Base-by-base conservation (phyloP, 2,113 vertebrate species). In the Pluvianellus socialis region DNA sequence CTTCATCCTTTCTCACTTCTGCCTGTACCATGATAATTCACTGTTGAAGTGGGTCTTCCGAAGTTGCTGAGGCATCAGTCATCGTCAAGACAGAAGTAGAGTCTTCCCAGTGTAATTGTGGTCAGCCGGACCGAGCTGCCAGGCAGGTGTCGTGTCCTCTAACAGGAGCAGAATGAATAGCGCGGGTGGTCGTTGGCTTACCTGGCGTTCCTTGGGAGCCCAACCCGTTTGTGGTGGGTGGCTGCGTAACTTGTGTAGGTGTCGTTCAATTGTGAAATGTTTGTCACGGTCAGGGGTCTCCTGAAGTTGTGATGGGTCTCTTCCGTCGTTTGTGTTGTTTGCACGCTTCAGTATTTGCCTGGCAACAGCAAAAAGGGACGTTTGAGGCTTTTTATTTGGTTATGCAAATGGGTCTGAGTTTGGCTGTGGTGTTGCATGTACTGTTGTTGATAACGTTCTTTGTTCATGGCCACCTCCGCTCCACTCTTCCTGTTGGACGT, bases 151-250 rank as follows among this genome's bases (percentile, higher is more conserved):
- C 1, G 0, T 26, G n/a, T 47, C 4, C 26, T 77, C 28, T 26
- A 10, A 12, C 21, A 23, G 32, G 26, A 50, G 44, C 2, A 33
- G 30, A 76, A 20, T 12, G 6, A 33, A n/a, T 22, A 44, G 77
- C 27, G 58, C 19, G 52, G 50, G 21, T 38, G 72, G 22, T 42
- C 52, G 6, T 15, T 24, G 7, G 40, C 53, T 47, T 14, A 23
- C 6, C 12, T 33, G 63, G 63, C 18, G 35, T 28, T 70, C 56
- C 50, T 35, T 27, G 66, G 56, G 65, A 40, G 13, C 33, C 38
- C 50, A 56, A 0, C 45, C 42, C 3, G 1, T n/a, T 33, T 10
- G 2, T 10, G 19, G 49, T 1, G 1, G 32, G 47, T 23, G 17
- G 52, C 45, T 53, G 21, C 10, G 49, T 71, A 17, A 59, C 45